Base-by-base conservation (phyloP, 2,888 invertebrate species). In the Minunthozetes semirufus region DNA sequence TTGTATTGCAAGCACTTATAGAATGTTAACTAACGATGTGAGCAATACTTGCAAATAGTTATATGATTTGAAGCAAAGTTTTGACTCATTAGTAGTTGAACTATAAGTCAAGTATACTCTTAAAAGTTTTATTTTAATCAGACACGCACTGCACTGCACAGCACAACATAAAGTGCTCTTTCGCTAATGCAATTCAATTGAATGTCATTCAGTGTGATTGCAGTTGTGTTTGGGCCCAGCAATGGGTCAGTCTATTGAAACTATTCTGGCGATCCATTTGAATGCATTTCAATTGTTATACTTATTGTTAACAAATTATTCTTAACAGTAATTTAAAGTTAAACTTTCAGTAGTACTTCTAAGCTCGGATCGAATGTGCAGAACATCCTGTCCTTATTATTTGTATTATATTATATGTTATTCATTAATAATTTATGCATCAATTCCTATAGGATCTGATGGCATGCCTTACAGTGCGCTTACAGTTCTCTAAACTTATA, bases 401-500 rank as follows among this genome's bases (percentile, higher is more conserved):
- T 27, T 33, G 15, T 33, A 33, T 61, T 29, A 19, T 27, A 59
- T 56, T 42, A 68, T 68, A 38, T 68, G 42, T 68, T 68, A 68
- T 42, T 68, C 68, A 68, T 68, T 68, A 68, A 68, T 68, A 68
- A 68, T 68, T 38, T 68, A 2, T 42, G 68, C 68, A 42, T 68
- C 68, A 68, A 68, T 68, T 68, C 68, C 68, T 68, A 42, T 68
- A 68, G 68, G 68, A 68, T 68, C 68, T 68, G 38, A 68, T 68
- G 63, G 68, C 68, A 68, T 38, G 68, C 42, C 22, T 68, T 68
- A 22, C 56, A 56, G 56, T 56, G 56, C 56, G 56, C 56, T 56
- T 22, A 56, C 56, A 61, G 61, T 29, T 17, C 33, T n/a, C n/a
- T 61, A 61, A 61, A 27, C 29, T 61, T 61, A 59, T 27, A 27